Percentiles rank a stretch among this genome's conserved stretches.
These are phyloP conservation scores for Cyprinodon variegatus DNA, from an alignment of 2,113 vertebrate genomes.

Conservation along the genomic window DNA sequence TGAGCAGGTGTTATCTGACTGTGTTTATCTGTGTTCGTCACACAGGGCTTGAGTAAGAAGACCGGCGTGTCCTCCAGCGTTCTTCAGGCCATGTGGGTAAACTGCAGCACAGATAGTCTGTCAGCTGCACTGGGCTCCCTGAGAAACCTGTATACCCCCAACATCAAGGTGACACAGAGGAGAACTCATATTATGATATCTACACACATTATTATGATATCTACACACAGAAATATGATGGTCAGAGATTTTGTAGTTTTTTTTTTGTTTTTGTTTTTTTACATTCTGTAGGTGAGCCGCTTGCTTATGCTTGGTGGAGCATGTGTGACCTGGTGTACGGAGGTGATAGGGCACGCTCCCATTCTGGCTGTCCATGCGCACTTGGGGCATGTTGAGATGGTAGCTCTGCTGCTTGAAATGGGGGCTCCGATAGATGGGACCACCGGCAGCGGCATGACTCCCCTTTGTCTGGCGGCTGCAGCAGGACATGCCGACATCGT, in stretches of 20 bases:
- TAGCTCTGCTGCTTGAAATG: slow-evolving; percentile 88
- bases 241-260: neutral
- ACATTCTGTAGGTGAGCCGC: slow-evolving; percentile 88
- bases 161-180: slow-evolving; percentile 88
- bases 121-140: slow-evolving; percentile 94
- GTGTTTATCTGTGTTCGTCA: slow-evolving; percentile 9
- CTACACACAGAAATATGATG: neutral
- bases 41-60: slow-evolving; percentile 94
- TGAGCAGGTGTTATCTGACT: slow-evolving; percentile 64
- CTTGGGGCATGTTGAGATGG: slow-evolving; percentile 93
- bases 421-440: slow-evolving; percentile 85
- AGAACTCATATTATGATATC: neutral
- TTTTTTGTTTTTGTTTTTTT: neutral
- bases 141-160: slow-evolving; percentile 97
- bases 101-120: slow-evolving; percentile 92
- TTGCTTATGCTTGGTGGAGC: slow-evolving; percentile 94
- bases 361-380: slow-evolving; percentile 92
- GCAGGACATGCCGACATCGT: slow-evolving; percentile 88
- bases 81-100: slow-evolving; percentile 95
- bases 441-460: slow-evolving; percentile 89
- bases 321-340: slow-evolving; percentile 92
- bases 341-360: slow-evolving; percentile 93
- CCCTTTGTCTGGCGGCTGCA: slow-evolving; percentile 89
- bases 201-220: neutral
- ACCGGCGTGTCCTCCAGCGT: slow-evolving; percentile 95